phyloP scores from a whole-genome alignment of 2,113 vertebrate species.

The Addax nasomaculatus region DNA sequence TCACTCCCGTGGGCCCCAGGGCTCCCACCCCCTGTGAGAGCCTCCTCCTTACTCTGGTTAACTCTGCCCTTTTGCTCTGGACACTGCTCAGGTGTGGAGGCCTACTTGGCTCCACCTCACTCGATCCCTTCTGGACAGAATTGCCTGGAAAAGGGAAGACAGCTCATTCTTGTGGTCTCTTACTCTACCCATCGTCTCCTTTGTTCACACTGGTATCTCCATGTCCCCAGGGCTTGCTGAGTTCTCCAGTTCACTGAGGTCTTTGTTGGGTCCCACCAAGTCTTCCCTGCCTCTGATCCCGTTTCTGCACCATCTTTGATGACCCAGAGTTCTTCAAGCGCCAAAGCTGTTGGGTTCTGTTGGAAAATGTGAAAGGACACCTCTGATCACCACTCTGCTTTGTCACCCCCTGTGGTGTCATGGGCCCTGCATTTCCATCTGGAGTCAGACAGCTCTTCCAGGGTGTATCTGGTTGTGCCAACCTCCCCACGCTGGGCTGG shows the following conservation, averaged over 20 bases:
- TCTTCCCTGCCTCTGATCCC: not conserved
- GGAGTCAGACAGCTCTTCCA: not conserved
- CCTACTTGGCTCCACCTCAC: not conserved
- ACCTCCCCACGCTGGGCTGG: not conserved
- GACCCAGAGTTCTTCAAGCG: not conserved
- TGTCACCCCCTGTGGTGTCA: not conserved
- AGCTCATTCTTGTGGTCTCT: not conserved
- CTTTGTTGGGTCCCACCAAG: not conserved
- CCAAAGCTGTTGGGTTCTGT: not conserved
- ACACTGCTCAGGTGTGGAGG: not conserved
- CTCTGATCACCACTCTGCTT: not conserved
- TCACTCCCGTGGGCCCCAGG: no score
- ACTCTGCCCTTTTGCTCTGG: not conserved
- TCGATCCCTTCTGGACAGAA: not conserved
- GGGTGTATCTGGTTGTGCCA: not conserved
- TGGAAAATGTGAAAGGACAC: not conserved
- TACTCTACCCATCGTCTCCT: not conserved
- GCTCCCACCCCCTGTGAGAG: accelerated
- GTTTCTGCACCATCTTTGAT: not conserved
- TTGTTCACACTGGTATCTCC: no score
- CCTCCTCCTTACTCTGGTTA: not conserved
- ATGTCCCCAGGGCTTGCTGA: not conserved
- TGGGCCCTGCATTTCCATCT: not conserved
- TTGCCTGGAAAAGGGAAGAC: not conserved
- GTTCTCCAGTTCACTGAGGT: not conserved